A percentile compares a stretch with the other conserved stretches of the same genome.
Conservation (phyloP, 2,888 invertebrate species). For the Ctenicera cuprea region DNA sequence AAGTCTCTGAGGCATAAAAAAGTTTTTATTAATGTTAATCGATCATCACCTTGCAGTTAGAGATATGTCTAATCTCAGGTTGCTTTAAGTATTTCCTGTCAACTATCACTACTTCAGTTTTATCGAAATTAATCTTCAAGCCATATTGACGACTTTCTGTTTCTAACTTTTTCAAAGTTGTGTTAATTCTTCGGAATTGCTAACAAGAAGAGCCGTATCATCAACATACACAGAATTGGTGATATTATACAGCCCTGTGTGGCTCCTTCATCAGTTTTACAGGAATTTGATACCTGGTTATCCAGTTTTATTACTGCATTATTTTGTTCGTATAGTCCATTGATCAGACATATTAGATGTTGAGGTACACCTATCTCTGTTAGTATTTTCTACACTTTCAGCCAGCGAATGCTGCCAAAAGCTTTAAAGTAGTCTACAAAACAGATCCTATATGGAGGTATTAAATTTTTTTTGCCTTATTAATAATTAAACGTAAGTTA, state of each 20-base stretch:
- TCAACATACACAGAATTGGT: conserved; percentile 8
- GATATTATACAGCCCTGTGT: conserved; percentile 15
- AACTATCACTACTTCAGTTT: conserved; percentile 3
- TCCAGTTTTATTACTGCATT: conserved; percentile 4
- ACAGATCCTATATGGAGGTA: conserved; percentile 35
- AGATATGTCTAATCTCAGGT: no score
- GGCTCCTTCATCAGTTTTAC: background rate
- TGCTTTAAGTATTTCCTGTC: background rate
- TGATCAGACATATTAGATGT: background rate
- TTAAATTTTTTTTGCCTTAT: conserved; percentile 34
- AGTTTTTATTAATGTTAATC: background rate
- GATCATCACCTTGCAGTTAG: no score
- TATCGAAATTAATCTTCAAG: conserved; percentile 7
- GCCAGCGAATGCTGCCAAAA: background rate
- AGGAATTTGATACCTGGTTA: conserved; percentile 8
- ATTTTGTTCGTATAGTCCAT: background rate
- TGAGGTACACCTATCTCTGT: conserved; percentile 4
- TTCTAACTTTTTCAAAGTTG: background rate
- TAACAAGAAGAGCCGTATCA: background rate
- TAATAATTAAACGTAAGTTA: conserved; percentile 24
- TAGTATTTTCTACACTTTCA: conserved; percentile 5
- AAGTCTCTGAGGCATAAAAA: background rate
- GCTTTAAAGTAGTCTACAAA: conserved; percentile 10
- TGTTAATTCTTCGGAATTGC: background rate
- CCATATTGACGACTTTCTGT: background rate